Conservation (phyloP, 2,797 vertebrate genomes). For the Potorous gilbertii region DNA sequence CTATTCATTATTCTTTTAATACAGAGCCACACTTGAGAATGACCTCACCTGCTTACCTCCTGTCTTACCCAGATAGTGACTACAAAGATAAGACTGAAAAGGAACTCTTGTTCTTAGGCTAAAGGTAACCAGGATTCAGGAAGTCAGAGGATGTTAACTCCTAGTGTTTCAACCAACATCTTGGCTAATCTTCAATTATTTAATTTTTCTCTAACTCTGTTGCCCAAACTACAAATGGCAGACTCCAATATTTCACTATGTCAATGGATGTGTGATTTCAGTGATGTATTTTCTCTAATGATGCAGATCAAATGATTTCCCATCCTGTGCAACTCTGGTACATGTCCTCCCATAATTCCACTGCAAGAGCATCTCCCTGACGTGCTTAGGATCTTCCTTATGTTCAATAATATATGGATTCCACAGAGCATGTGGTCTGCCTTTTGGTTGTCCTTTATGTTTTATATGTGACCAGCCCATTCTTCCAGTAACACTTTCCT, state of each 20-base stretch:
- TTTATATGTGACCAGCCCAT: background rate
- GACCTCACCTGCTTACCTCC: background rate
- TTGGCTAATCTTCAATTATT: background rate
- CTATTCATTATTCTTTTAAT: background rate
- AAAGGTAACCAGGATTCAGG: background rate
- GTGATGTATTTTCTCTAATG: background rate
- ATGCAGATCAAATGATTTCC: background rate
- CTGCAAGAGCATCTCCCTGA: background rate
- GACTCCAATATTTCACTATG: background rate
- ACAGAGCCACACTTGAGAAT: background rate
- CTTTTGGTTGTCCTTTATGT: background rate
- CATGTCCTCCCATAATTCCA: background rate
- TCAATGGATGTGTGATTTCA: background rate
- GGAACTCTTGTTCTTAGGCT: background rate
- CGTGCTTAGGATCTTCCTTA: background rate
- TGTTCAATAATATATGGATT: background rate
- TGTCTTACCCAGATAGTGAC: background rate
- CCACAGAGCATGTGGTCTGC: background rate
- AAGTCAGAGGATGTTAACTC: background rate
- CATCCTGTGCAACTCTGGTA: background rate
- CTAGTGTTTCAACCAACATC: background rate
- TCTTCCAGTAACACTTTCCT: background rate
- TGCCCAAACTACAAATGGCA: background rate
- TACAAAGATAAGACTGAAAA: background rate
- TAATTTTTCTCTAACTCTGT: background rate